phyloP scores from a whole-genome alignment of 2,797 vertebrate species.

The Poeciliopsis presidionis region DNA sequence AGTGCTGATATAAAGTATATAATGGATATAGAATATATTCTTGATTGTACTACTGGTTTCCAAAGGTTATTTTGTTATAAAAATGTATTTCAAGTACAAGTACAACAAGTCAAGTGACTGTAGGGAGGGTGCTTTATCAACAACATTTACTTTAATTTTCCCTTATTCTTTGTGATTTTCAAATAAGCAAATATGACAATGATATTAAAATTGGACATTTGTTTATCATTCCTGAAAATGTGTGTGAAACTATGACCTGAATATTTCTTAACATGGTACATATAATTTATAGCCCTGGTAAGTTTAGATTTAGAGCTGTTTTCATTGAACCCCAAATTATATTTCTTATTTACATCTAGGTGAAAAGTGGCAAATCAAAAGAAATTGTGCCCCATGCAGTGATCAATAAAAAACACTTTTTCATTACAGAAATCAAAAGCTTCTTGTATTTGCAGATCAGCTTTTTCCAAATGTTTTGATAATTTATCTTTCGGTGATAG shows the following conservation, averaged over 20 bases:
- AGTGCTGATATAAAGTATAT: neutral
- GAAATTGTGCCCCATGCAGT: neutral
- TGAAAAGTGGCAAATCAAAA: neutral
- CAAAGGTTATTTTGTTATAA: neutral
- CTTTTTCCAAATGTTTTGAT: neutral
- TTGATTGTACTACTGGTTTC: neutral
- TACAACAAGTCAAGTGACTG: neutral
- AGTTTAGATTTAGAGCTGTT: too few relatives aligned
- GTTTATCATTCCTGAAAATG: neutral
- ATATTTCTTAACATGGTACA: too few relatives aligned
- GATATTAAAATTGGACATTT: neutral
- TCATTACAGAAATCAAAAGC: neutral
- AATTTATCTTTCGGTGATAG: neutral
- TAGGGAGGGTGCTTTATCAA: neutral
- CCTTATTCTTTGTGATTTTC: neutral
- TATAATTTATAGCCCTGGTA: too few relatives aligned
- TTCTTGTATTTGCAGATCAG: neutral
- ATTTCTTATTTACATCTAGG: neutral
- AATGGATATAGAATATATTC: neutral
- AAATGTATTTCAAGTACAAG: neutral
- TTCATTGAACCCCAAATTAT: neutral
- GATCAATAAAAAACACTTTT: neutral
- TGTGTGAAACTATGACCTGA: neutral
- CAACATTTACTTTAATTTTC: neutral
- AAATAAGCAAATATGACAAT: neutral